Percentiles rank a stretch among this genome's conserved stretches.
phyloP scores from a whole-genome alignment of 2,113 vertebrate species.

The Picathartes gymnocephalus region DNA sequence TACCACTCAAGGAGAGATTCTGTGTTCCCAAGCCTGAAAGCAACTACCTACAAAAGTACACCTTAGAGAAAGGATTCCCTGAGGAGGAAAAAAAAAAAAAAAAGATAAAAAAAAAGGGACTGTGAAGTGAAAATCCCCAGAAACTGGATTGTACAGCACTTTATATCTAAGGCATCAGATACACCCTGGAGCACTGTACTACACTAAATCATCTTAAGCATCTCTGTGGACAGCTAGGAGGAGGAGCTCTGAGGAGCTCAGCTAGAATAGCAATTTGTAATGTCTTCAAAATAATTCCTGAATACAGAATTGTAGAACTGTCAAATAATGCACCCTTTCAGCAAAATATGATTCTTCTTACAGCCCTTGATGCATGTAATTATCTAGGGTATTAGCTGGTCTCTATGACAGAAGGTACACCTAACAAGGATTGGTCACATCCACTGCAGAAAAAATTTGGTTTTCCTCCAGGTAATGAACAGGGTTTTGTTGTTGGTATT shows the following conservation, averaged over 20 bases:
- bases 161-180: background rate
- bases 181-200: background rate
- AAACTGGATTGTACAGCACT: background rate
- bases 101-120: background rate
- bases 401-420: background rate
- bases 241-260: background rate
- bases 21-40: background rate
- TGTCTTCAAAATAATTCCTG: background rate
- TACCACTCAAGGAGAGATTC: background rate
- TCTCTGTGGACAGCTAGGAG: background rate
- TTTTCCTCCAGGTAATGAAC: background rate
- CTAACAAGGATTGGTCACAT: background rate
- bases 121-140: background rate
- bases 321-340: background rate
- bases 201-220: background rate
- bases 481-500: rapidly evolving
- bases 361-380: background rate
- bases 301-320: background rate
- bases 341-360: background rate
- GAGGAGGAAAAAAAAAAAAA: background rate
- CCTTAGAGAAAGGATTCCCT: background rate
- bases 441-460: background rate
- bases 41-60: background rate
- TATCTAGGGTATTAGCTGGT: background rate
- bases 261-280: background rate